A percentile compares a stretch with the other conserved stretches of the same genome.
phyloP scores from a whole-genome alignment of 2,888 invertebrate species.

The Cinara cedri region DNA sequence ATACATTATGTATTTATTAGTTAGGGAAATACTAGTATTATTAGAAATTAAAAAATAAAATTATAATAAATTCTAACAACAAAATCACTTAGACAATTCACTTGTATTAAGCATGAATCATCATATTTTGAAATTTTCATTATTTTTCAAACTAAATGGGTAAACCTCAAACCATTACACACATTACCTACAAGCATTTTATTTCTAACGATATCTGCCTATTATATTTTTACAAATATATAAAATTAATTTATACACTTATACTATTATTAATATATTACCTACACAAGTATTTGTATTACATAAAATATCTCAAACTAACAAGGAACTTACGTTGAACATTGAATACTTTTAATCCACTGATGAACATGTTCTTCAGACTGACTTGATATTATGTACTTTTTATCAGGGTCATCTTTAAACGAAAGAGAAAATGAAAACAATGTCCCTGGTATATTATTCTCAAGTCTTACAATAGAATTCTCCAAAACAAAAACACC shows the following conservation, averaged over 20 bases:
- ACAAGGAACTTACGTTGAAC: conserved; percentile 66
- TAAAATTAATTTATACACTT: background rate
- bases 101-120: too few species aligned
- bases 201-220: too few species aligned
- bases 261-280: background rate
- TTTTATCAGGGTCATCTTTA: conserved; percentile 71
- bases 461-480: conserved; percentile 73
- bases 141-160: background rate
- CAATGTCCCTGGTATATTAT: conserved; percentile 68
- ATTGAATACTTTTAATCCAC: conserved; percentile 73
- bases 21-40: background rate
- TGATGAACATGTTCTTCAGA: conserved; percentile 74
- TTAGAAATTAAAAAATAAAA: too few species aligned
- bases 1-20: background rate
- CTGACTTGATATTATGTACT: conserved; percentile 74
- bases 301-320: background rate
- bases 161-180: too few species aligned
- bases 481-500: conserved; percentile 80
- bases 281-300: background rate
- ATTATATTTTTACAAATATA: too few species aligned
- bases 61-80: too few species aligned
- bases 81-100: too few species aligned
- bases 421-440: conserved; percentile 79
- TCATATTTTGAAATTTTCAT: background rate
- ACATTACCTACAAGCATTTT: too few species aligned